Base-by-base conservation (phyloP, 2,113 vertebrate species). In the Scolopax mira region DNA sequence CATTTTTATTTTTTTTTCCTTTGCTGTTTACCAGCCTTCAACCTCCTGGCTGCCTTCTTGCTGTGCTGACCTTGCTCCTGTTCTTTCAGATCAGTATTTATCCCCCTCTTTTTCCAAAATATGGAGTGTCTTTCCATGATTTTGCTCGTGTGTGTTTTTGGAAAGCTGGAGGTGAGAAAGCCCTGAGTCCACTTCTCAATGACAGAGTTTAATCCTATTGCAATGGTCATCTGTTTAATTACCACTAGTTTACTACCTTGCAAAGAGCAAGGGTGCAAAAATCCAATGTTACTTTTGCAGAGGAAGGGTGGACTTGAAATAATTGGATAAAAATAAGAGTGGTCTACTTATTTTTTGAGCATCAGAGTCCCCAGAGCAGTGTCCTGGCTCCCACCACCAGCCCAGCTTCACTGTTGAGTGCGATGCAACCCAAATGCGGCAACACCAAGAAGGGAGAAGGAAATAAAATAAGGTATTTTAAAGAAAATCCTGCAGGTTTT, bases 61-160 rank as follows among this genome's bases (percentile, higher is more conserved):
- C 46, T 1, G 0, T 6, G 23, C 67, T 80, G 31, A 51, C 35
- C 49, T 71, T 33, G 17, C 30, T 69, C 51, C 28, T 69, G 37
- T 79, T 54, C 41, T 82, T 64, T 90, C 82, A 62, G 58, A 31
- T 7, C 33, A 1, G 2, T 60, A 30, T 74, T 86, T 67, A 46
- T 44, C 33, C 42, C 15, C 4, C 33, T 89, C 65, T 83, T 48
- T 30, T 60, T 78, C 67, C 49, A 77, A 85, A 89, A 44, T 31
- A 51, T 0, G 4, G 4, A 85, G 16, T 12, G 35, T 27, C 51
- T 58, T 60, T 58, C 66, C 11, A 2, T 0, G 0, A 18, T 61
- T 85, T 62, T 90, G 7, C 55, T 60, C 57, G 30, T 25, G 33
- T 6, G n/a, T 62, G 37, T 67, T 82, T 79, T 72, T 54, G 37